Evolutionary conservation across 2,888 invertebrate species (phyloP).

Genomic region (Alloplasta piceator): DNA sequence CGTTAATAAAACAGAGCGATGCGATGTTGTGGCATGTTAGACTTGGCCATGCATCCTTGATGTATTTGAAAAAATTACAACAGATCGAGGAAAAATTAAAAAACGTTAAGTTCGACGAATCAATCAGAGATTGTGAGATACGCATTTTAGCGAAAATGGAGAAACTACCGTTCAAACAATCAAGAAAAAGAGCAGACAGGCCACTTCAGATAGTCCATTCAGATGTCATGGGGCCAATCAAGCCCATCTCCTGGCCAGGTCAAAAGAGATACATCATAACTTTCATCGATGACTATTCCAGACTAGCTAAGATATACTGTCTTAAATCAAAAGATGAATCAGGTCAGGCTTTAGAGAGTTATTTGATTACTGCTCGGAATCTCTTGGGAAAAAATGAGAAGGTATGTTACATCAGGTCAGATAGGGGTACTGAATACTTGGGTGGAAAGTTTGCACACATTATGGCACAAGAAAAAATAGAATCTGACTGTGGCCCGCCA

Average conservation of each 20-base stretch:
- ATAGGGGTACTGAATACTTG: slow-evolving; percentile 24
- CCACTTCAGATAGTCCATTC: slow-evolving; percentile 63
- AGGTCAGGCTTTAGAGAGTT: slow-evolving; percentile 66
- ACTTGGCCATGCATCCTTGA: slow-evolving; percentile 64
- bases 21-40: slow-evolving; percentile 65
- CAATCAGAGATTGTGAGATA: slow-evolving; percentile 68
- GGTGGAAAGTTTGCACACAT: slow-evolving; percentile 32
- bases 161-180: slow-evolving; percentile 63
- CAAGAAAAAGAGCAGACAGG: slow-evolving; percentile 48
- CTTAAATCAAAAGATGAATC: slow-evolving; percentile 69
- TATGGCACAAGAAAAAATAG: slow-evolving; percentile 28
- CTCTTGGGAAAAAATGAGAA: slow-evolving; percentile 2
- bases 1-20: slow-evolving; percentile 21
- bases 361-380: slow-evolving; percentile 64
- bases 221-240: slow-evolving; percentile 67
- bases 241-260: slow-evolving; percentile 47
- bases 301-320: slow-evolving; percentile 51
- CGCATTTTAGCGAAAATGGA: slow-evolving; percentile 67
- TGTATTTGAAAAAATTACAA: slow-evolving; percentile 67
- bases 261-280: slow-evolving; percentile 59
- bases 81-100: slow-evolving; percentile 62
- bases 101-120: slow-evolving; percentile 68
- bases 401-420: slow-evolving; percentile 27
- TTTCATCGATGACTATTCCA: slow-evolving; percentile 67
- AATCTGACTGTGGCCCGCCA: slow-evolving; percentile 31